Base-by-base conservation (phyloP, 2,888 invertebrate species). In the Vandiemenella viatica region DNA sequence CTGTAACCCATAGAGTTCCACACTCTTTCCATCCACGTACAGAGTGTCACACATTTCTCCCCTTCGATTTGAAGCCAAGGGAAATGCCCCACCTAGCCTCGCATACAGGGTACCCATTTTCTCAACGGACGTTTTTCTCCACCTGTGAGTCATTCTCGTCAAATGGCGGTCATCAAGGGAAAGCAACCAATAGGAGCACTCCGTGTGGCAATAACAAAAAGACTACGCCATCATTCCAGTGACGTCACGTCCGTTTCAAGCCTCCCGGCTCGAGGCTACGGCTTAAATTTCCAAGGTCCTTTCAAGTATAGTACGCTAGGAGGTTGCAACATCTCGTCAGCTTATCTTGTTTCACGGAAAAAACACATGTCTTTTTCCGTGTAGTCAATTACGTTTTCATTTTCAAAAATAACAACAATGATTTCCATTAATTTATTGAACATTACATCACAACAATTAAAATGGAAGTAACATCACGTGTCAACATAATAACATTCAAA, bases 61-160 rank as follows among this genome's bases (percentile, higher is more conserved):
- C 52, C 55, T 49, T 49, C 60, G 58, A 58, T 59, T 60, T 57
- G 58, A 57, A 53, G 52, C 53, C 49, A 46, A 57, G 55, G 57
- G 57, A 56, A 57, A 57, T 55, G 55, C 52, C 50, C 52, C 45
- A 48, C 53, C 55, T 68, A 72, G 74, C 72, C 74, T 75, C 73
- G 70, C 70, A 68, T 67, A 66, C 73, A 71, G 73, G 73, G 72
- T 64, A 55, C 66, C 62, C 62, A 65, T 66, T 66, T 67, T 66
- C 49, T 67, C 72, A 71, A 67, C 67, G 70, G 68, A 70, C 69
- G 74, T 75, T 74, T 74, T 76, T 75, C 75, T 69, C 69, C 70
- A 69, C 58, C 69, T 73, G 72, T 74, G 73, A 75, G 70, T 74
- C 76, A 76, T 74, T 73, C 64, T 64, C 65, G 62, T 73, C 76